Evolutionary conservation across 2,113 vertebrate genomes (phyloP).

Genomic region (Nibea coibor): DNA sequence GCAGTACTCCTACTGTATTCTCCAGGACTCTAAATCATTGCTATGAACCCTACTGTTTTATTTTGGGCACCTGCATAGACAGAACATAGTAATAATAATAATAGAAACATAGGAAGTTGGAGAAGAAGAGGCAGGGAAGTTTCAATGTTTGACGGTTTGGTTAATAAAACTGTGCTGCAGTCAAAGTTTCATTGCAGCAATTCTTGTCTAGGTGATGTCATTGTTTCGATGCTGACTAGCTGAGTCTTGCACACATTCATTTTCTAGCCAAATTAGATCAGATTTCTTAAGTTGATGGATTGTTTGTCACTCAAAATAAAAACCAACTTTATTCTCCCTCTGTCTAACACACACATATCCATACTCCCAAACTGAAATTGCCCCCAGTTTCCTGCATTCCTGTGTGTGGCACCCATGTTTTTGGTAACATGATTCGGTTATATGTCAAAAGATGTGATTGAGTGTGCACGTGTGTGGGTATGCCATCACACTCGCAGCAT

Average conservation of each 20-base stretch:
- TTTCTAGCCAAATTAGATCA: background rate
- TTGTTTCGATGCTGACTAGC: background rate
- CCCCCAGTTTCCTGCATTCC: background rate
- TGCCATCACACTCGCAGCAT: background rate
- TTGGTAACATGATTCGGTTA: conserved; percentile 18
- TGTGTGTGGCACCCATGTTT: background rate
- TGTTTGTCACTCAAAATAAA: background rate
- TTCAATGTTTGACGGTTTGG: background rate
- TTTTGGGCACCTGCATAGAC: background rate
- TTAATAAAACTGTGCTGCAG: background rate
- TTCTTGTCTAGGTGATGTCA: no score
- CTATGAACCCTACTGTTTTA: no score
- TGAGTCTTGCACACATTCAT: background rate
- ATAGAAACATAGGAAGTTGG: background rate
- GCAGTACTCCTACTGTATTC: background rate
- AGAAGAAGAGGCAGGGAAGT: background rate
- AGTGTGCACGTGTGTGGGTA: conserved; percentile 10
- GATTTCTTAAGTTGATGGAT: background rate
- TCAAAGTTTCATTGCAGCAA: background rate
- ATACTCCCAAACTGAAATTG: no score
- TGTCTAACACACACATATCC: background rate
- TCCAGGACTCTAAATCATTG: no score
- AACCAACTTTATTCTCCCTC: background rate
- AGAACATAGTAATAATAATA: background rate
- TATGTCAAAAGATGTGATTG: conserved; percentile 23